Evolutionary conservation across 2,888 invertebrate species (phyloP).

Genomic region (Andrena minutula): DNA sequence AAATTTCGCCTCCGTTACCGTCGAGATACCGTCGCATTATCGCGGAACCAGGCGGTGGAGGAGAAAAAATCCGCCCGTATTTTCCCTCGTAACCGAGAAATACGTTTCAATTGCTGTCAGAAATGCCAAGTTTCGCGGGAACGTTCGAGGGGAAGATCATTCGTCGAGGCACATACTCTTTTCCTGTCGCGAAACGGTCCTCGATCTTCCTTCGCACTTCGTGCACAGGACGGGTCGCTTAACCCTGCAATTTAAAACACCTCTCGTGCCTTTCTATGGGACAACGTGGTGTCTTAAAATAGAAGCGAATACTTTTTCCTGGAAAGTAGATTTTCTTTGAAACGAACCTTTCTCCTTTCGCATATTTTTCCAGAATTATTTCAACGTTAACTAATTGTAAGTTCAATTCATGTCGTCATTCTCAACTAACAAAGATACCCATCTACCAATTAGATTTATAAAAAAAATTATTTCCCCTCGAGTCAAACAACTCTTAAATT

Average conservation of each 20-base stretch:
- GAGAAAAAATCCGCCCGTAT: slow-evolving; percentile 24
- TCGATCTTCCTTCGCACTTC: not conserved
- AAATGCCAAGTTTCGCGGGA: slow-evolving; percentile 22
- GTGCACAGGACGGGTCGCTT: not conserved
- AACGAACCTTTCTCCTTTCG: too few relatives aligned
- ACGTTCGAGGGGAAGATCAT: not conserved
- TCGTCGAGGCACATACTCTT: not conserved
- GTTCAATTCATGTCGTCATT: too few relatives aligned
- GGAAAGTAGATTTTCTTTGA: too few relatives aligned
- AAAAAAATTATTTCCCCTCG: not conserved
- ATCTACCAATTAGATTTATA: too few relatives aligned
- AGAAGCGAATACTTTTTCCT: too few relatives aligned
- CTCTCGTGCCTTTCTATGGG: not conserved
- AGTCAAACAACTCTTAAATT: not conserved
- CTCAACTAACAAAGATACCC: too few relatives aligned
- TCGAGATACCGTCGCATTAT: slow-evolving; percentile 43
- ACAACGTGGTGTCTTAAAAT: not conserved
- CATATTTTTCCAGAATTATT: not conserved
- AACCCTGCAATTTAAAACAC: not conserved
- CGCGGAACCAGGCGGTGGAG: slow-evolving; percentile 9
- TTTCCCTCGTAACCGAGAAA: slow-evolving; percentile 29
- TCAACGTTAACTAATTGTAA: too few relatives aligned
- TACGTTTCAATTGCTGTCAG: slow-evolving; percentile 59
- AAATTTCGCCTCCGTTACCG: slow-evolving; percentile 62
- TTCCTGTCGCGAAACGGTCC: not conserved